Percentiles rank a stretch among this genome's conserved stretches.
Conservation (phyloP, 2,888 invertebrate genomes). For the Pyrrhia umbra region DNA sequence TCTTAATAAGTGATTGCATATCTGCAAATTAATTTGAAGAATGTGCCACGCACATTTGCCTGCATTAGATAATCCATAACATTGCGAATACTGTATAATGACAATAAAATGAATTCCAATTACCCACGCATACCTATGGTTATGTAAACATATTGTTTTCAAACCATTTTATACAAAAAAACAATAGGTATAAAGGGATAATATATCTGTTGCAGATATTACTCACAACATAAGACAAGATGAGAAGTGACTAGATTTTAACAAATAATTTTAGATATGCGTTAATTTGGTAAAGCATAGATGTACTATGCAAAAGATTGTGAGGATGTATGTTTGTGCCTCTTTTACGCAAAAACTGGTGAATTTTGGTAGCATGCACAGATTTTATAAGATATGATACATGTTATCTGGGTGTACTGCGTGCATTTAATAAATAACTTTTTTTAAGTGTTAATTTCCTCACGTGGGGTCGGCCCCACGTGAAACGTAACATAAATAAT, state of each 20-base stretch:
- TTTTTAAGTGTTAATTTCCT: no score
- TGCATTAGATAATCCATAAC: background rate
- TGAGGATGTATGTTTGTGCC: no score
- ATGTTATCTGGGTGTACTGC: no score
- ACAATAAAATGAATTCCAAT: background rate
- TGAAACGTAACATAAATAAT: no score
- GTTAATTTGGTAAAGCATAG: no score
- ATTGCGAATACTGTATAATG: background rate
- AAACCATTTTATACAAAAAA: conserved; percentile 5
- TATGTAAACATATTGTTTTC: conserved; percentile 11
- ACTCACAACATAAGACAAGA: background rate
- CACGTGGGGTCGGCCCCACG: no score
- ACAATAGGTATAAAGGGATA: conserved; percentile 8
- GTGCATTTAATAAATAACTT: no score
- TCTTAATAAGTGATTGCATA: background rate
- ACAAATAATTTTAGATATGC: background rate
- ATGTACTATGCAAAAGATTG: background rate
- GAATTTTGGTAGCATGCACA: no score
- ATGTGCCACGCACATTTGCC: no score
- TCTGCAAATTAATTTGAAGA: background rate
- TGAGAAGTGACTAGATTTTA: conserved; percentile 15
- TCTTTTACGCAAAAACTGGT: no score
- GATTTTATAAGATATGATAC: no score
- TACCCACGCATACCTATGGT: conserved; percentile 1
- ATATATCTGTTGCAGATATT: conserved; percentile 1